Evolutionary conservation across 2,888 invertebrate genomes (phyloP).

Genomic region (Dermolepida albohirtum): DNA sequence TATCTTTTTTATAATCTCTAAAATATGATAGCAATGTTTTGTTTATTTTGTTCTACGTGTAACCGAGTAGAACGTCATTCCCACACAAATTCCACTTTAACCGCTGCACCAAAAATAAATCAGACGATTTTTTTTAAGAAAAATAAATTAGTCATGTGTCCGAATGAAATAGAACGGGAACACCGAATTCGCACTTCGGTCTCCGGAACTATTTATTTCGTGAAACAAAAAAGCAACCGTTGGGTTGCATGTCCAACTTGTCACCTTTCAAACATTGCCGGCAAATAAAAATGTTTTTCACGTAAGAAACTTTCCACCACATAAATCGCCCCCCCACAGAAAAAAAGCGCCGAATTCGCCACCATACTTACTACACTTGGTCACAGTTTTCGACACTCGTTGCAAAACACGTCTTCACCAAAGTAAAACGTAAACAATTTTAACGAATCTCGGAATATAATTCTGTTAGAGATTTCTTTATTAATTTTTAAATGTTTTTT

Average conservation of each 20-base stretch:
- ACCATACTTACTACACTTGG: background rate
- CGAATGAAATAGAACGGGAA: conserved; percentile 28
- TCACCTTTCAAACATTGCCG: conserved; percentile 34
- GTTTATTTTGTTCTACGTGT: background rate
- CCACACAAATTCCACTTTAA: conserved; percentile 25
- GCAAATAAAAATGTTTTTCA: conserved; percentile 35
- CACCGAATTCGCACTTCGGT: conserved; percentile 22
- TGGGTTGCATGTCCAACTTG: conserved; percentile 29
- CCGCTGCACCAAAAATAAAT: conserved; percentile 25
- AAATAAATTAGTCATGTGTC: conserved; percentile 38
- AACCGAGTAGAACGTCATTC: background rate
- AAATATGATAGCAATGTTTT: background rate
- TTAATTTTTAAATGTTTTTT: no score
- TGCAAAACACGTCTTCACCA: background rate
- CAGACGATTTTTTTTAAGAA: conserved; percentile 31
- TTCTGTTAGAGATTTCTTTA: background rate
- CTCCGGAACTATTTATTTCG: conserved; percentile 35
- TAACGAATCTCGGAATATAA: background rate
- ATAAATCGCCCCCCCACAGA: conserved; percentile 9
- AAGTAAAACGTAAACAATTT: conserved; percentile 13
- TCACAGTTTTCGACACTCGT: background rate
- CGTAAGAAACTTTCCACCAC: conserved; percentile 36
- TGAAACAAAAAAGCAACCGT: conserved; percentile 34
- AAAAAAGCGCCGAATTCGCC: background rate
- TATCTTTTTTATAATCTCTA: background rate